Evolutionary conservation across 1,140 invertebrate genomes (phyloP).

Genomic region (Trinorchestia longiramus): DNA sequence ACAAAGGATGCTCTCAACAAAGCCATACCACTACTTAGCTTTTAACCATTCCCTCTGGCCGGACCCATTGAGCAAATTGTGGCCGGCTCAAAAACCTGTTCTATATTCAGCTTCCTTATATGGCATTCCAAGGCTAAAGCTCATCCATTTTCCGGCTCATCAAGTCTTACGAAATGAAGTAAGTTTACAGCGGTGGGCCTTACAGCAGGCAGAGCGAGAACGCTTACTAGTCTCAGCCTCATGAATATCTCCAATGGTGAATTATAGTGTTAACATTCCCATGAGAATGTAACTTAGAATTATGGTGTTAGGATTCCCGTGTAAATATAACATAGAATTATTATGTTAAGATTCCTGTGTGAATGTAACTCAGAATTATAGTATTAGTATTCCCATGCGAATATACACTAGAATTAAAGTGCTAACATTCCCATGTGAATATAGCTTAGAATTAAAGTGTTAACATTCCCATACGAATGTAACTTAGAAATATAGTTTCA

Average conservation of each 20-base stretch:
- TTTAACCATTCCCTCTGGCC: not conserved
- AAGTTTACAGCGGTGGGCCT: not conserved
- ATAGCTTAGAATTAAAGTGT: not conserved
- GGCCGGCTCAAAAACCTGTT: constrained; percentile 40
- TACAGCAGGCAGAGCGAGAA: too few species aligned
- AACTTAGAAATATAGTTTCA: not conserved
- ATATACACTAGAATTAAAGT: not conserved
- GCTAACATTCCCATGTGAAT: not conserved
- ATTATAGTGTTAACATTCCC: not conserved
- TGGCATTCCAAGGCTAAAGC: not conserved
- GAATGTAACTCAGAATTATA: not conserved
- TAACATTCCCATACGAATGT: not conserved
- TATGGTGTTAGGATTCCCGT: not conserved
- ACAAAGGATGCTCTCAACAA: constrained; percentile 25
- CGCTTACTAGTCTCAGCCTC: not conserved
- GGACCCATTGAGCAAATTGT: constrained; percentile 38
- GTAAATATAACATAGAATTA: not conserved
- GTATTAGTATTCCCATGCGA: not conserved
- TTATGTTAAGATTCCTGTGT: not conserved
- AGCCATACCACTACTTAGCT: constrained; percentile 52
- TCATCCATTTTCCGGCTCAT: not conserved
- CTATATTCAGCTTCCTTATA: constrained; percentile 29
- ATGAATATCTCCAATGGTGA: not conserved
- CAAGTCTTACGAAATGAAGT: not conserved
- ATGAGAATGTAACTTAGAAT: not conserved